A percentile compares a stretch with the other conserved stretches of the same genome.
phyloP scores from a whole-genome alignment of 2,113 vertebrate genomes.

The Girardinichthys multiradiatus region DNA sequence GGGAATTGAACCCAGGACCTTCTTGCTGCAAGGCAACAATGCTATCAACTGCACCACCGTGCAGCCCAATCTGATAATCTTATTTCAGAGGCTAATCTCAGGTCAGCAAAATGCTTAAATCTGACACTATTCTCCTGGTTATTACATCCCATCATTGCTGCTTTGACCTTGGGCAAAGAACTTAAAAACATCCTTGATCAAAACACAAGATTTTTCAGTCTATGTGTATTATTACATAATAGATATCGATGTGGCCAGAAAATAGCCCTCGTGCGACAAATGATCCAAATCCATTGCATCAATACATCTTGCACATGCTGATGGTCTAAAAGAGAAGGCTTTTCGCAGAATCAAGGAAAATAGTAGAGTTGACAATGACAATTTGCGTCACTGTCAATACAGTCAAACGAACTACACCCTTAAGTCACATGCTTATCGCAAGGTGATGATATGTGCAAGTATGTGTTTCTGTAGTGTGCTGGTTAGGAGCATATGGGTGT shows the following conservation, averaged over 20 bases:
- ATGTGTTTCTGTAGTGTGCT: not conserved
- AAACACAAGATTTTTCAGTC: not conserved
- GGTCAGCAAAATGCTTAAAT: slow-evolving; percentile 44
- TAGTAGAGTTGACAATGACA: not conserved
- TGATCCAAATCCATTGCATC: not conserved
- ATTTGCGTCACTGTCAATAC: not conserved
- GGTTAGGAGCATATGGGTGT: too few relatives aligned
- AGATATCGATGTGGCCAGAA: not conserved
- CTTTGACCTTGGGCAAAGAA: not conserved
- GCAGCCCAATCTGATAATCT: too few relatives aligned
- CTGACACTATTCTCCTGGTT: slow-evolving; percentile 19
- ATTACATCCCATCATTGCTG: slow-evolving; percentile 20
- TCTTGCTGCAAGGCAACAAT: too few relatives aligned
- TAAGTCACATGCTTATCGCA: not conserved
- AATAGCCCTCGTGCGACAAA: not conserved
- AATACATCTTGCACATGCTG: not conserved
- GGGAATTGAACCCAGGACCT: too few relatives aligned
- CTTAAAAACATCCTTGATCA: not conserved
- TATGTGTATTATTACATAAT: not conserved
- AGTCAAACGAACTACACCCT: not conserved
- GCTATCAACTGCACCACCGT: too few relatives aligned
- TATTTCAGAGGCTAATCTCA: slow-evolving; percentile 61
- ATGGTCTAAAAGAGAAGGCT: too few relatives aligned
- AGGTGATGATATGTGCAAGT: not conserved
- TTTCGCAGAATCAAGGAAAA: slow-evolving; percentile 52